Base-by-base conservation (phyloP, 1,140 invertebrate genomes). In the Megalopta genalis region DNA sequence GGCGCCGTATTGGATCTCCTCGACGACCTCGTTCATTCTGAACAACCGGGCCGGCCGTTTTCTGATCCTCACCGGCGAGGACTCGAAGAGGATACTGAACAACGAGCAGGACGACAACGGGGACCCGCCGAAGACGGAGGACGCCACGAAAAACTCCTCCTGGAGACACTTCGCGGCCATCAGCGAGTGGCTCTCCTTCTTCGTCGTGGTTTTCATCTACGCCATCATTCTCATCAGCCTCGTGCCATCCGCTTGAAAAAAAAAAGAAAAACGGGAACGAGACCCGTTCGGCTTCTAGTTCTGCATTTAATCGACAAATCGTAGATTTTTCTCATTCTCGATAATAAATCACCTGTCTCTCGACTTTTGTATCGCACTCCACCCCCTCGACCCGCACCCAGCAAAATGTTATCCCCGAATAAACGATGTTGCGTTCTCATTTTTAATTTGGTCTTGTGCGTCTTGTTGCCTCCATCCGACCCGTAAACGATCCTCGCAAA, bases 161-260 rank as follows among this genome's bases (percentile, higher is more conserved):
- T 92, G 91, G 91, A 81, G 72, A 81, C 74, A 85, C 21, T 83
- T 91, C 16, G 88, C 90, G 0, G 80, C 85, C 21, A 86, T 91
- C 27, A 49, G 92, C 23, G 89, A 92, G 23, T 88, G 89, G 88
- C 32, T 91, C 0, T 85, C 85, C 0, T 88, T 92, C 25, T 73
- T 90, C 14, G 52, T 37, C 0, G 69, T 87, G 1, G 10, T 76
- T 21, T 14, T 91, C 2, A 85, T 77, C 7, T 92, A 92, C 64
- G 21, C 84, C 27, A 77, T 91, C 25, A 83, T 90, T 25, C 21
- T 92, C 9, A 68, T 82, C n/a, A 69, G 86, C 39, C 78, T 89
- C 6, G 46, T 90, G 10, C 88, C 89, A 27, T 49, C 8, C 0
- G 6, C 65, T 18, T 71, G 74, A 65, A 8, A 42, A 54, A 32